Base-by-base conservation (phyloP, 2,888 invertebrate species). In the Hemicrepidius hirtus region DNA sequence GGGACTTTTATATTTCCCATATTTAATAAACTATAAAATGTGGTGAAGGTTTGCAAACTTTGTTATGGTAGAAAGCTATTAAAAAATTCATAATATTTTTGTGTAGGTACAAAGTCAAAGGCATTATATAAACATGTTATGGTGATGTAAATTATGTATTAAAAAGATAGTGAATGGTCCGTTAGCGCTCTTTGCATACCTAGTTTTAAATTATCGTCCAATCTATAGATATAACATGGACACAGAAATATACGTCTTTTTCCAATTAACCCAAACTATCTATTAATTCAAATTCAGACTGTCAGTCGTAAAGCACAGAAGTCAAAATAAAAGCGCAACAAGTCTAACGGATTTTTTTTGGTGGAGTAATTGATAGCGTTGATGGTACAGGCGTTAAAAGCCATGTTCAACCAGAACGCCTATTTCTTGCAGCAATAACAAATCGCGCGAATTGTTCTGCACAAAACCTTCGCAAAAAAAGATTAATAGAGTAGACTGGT, bases 401-500 rank as follows among this genome's bases (percentile, higher is more conserved):
- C 16, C 37, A 59, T 37, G 37, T 59, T 40, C 59, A 21, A 21
- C 37, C 59, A 40, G 59, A 53, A 21, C 53, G 13, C 13, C 24
- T n/a, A 53, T 24, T 24, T 53, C 37, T 59, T 59, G 60, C 60
- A 41, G 60, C 60, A 16, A 41, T 28, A 73, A 67, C 60, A 74
- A 67, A 64, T 65, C 49, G 69, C 35, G 28, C 63, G 50, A 74
- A 74, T 70, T 74, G 71, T 67, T 70, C 28, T 62, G 35, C 32
- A 46, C 66, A 60, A 53, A 71, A 59, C 62, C 53, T 49, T 60
- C 35, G 20, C 35, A 68, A 72, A 55, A 73, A 76, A 76, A 73
- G 70, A 74, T 74, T 74, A 76, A 76, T 75, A 65, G 71, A 76
- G 63, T 72, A 44, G 68, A 68, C 63, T 63, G 76, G 73, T 70